These are phyloP conservation scores for Cyrtonyx montezumae DNA, from an alignment of 2,113 vertebrate genomes.

Conservation along the genomic window DNA sequence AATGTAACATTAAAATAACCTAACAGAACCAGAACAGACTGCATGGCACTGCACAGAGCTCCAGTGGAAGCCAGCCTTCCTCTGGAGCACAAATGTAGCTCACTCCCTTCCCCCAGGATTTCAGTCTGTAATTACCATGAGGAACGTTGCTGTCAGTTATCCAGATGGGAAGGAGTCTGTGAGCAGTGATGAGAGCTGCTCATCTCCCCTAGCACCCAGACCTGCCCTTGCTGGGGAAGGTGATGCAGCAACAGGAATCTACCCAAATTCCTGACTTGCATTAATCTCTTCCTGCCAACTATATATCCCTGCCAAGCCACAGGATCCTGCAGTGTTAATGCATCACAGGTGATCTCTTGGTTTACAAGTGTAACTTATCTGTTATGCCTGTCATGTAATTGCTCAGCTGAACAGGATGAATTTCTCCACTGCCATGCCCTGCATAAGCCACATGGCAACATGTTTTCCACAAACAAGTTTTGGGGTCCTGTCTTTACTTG, in stretches of 20 bases:
- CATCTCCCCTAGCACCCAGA: not conserved
- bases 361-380: not conserved
- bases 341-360: not conserved
- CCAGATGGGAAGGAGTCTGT: not conserved
- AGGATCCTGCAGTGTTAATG: not conserved
- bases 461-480: not conserved
- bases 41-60: not conserved
- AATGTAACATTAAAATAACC: not conserved
- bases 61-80: not conserved
- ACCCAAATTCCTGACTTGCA: not conserved
- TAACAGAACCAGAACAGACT: not conserved
- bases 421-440: not conserved
- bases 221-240: not conserved
- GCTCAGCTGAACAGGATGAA: not conserved
- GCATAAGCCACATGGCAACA: not conserved
- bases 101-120: not conserved
- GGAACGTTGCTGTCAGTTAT: not conserved
- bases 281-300: slow-evolving; percentile 18
- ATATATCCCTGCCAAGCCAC: accelerated
- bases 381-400: not conserved
- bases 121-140: not conserved
- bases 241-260: not conserved
- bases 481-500: slow-evolving; percentile 24
- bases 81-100: not conserved
- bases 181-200: not conserved